phyloP scores from a whole-genome alignment of 2,888 invertebrate species.

The Ichneumon xanthorius region DNA sequence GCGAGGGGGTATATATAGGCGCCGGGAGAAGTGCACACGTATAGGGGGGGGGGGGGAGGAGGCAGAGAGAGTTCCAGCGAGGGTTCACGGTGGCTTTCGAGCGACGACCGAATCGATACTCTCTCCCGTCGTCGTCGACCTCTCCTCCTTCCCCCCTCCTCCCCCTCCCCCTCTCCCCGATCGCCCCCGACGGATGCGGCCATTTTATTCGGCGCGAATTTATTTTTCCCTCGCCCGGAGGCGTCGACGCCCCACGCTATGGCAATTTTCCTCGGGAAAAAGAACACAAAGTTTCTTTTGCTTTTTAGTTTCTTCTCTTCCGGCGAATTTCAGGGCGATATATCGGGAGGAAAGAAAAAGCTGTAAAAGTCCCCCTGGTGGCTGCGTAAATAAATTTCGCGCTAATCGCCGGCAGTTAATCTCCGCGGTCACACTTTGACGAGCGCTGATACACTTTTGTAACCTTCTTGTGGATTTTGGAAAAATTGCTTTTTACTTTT shows the following conservation, averaged over 20 bases:
- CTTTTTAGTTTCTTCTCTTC: background rate
- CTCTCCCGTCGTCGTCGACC: constrained; percentile 68
- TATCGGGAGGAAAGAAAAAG: background rate
- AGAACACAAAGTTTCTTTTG: background rate
- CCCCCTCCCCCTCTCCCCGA: constrained; percentile 43
- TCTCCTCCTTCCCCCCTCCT: constrained; percentile 46
- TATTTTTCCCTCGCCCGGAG: constrained; percentile 72
- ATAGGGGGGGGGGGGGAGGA: background rate
- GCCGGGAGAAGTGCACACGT: constrained; percentile 1
- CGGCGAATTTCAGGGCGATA: background rate
- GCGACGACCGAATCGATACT: constrained; percentile 79
- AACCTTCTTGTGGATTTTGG: background rate
- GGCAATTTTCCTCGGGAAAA: constrained; percentile 8
- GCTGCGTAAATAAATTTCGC: constrained; percentile 12
- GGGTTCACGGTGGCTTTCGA: constrained; percentile 56
- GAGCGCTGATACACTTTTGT: background rate
- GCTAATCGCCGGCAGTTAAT: constrained; percentile 15
- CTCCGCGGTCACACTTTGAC: background rate
- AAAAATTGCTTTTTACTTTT: background rate
- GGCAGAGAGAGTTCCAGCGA: constrained; percentile 33
- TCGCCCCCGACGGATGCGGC: constrained; percentile 71
- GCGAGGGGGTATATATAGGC: constrained; percentile 8
- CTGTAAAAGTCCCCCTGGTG: background rate
- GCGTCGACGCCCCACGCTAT: constrained; percentile 44
- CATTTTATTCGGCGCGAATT: constrained; percentile 80